Conservation (phyloP, 2,797 vertebrate species). For the Semotilus atromaculatus region DNA sequence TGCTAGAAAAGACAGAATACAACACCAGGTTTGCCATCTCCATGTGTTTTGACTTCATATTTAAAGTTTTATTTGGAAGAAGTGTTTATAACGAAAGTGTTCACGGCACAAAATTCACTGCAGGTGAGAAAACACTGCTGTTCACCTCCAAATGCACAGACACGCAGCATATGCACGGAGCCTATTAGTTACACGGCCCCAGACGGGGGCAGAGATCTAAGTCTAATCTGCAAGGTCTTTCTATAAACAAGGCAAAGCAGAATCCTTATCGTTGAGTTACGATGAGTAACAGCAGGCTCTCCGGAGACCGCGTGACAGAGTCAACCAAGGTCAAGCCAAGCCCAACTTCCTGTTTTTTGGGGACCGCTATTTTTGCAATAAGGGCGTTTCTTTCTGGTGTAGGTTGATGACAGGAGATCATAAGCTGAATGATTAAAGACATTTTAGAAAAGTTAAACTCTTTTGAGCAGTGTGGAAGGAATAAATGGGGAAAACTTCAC, state of each 20-base stretch:
- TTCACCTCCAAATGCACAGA: background rate
- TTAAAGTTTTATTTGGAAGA: background rate
- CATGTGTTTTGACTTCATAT: background rate
- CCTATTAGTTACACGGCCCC: slow-evolving; percentile 40
- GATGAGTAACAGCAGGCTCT: slow-evolving; percentile 33
- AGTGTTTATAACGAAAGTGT: background rate
- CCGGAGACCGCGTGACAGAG: slow-evolving; percentile 44
- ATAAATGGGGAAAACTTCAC: background rate
- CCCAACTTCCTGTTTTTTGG: slow-evolving; percentile 61
- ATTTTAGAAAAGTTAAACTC: slow-evolving; percentile 13
- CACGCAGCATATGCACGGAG: slow-evolving; percentile 12
- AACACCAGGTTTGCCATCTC: background rate
- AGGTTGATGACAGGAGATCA: slow-evolving; percentile 52
- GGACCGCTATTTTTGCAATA: slow-evolving; percentile 57
- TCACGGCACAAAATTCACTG: background rate
- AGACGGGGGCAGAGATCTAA: slow-evolving; percentile 32
- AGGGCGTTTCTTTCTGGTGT: slow-evolving; percentile 42
- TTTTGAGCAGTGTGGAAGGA: background rate
- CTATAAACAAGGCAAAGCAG: slow-evolving; percentile 41
- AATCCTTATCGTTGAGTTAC: slow-evolving; percentile 42
- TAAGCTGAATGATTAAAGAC: slow-evolving; percentile 31
- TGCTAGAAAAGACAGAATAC: background rate
- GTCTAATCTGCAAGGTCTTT: slow-evolving; percentile 49
- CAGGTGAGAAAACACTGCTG: slow-evolving; percentile 22
- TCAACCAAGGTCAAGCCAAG: slow-evolving; percentile 55